These are phyloP conservation scores for Melanocharis versteri DNA, from an alignment of 2,113 vertebrate genomes.

Conservation along the genomic window DNA sequence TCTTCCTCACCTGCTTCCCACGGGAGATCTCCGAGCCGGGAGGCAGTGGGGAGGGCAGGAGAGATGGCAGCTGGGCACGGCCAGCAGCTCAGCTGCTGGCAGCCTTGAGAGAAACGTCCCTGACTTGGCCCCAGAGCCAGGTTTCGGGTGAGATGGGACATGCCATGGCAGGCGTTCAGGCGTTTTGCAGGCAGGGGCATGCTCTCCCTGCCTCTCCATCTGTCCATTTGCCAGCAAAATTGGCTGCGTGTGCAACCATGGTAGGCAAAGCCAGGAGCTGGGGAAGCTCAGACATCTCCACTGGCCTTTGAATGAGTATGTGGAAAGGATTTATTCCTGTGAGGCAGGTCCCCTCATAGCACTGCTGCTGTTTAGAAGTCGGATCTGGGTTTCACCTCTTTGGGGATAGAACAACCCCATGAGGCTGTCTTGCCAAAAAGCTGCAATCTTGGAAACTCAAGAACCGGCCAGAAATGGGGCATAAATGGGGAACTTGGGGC, in stretches of 20 bases:
- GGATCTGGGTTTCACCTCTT: rapidly evolving
- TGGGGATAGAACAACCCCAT: background rate
- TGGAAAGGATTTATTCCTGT: background rate
- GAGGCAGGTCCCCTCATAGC: background rate
- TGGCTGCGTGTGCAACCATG: rapidly evolving
- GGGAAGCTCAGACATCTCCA: background rate
- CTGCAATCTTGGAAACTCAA: background rate
- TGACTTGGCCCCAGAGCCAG: background rate
- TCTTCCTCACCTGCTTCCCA: background rate
- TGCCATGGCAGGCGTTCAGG: rapidly evolving
- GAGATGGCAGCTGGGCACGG: background rate
- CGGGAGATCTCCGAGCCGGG: rapidly evolving
- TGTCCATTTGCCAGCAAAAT: rapidly evolving
- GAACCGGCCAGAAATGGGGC: background rate
- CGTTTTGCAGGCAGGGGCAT: background rate
- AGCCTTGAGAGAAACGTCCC: background rate
- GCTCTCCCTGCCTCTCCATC: too few species aligned
- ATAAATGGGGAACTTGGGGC: background rate
- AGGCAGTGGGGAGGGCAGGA: background rate
- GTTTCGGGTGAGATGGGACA: rapidly evolving
- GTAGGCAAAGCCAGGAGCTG: background rate
- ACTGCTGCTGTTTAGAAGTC: background rate
- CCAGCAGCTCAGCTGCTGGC: background rate
- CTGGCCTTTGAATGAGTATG: rapidly evolving
- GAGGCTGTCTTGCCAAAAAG: background rate